phyloP scores from a whole-genome alignment of 1,140 invertebrate genomes.

The Cepaea nemoralis region DNA sequence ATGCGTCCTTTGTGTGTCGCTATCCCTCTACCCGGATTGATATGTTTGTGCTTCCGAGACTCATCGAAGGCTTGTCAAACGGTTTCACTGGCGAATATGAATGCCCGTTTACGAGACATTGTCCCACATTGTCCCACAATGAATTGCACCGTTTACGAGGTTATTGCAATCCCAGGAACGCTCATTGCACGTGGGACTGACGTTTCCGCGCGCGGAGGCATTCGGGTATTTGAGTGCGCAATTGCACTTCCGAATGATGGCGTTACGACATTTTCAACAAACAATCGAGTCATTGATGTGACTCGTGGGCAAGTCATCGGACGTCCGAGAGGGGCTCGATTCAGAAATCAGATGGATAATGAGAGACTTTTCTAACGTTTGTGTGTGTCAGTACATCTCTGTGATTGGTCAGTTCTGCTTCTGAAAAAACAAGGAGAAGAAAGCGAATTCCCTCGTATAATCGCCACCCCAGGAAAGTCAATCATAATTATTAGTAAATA shows the following conservation, averaged over 20 bases:
- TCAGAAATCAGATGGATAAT: not conserved
- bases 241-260: not conserved
- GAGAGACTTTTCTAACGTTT: not conserved
- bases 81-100: not conserved
- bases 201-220: not conserved
- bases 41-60: conserved; percentile 6
- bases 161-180: not conserved
- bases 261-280: not conserved
- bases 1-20: not conserved
- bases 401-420: no score
- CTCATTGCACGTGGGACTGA: not conserved
- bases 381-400: no score
- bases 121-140: not conserved
- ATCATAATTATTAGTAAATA: no score
- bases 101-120: not conserved
- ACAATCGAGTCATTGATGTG: not conserved
- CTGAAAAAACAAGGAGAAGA: no score
- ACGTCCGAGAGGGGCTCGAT: not conserved
- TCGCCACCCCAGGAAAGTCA: no score
- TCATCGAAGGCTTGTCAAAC: not conserved
- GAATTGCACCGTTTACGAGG: not conserved
- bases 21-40: not conserved
- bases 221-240: not conserved
- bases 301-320: not conserved
- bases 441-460: no score